These are phyloP conservation scores for Spodoptera littoralis DNA, from an alignment of 2,888 invertebrate species.

Conservation along the genomic window DNA sequence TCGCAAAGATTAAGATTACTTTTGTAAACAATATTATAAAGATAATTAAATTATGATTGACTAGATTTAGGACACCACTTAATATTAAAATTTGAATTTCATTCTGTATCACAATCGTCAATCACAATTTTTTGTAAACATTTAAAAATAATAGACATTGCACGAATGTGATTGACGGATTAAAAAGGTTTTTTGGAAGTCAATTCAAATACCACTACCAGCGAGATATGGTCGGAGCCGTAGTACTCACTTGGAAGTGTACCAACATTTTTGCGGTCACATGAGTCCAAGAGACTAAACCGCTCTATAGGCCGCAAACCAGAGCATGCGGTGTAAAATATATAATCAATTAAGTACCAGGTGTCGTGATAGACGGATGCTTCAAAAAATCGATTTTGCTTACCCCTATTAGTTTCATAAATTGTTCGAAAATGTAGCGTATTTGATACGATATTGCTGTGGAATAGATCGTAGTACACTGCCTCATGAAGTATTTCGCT, in stretches of 20 bases:
- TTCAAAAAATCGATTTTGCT: not conserved
- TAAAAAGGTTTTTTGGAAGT: slow-evolving; percentile 20
- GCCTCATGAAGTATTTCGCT: slow-evolving; percentile 1
- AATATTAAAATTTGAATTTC: no score
- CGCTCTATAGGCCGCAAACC: slow-evolving; percentile 13
- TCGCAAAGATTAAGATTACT: no score
- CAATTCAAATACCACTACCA: slow-evolving; percentile 13
- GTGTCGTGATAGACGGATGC: not conserved
- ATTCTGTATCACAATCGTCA: no score
- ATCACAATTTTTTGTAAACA: not conserved
- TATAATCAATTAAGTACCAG: slow-evolving; percentile 13
- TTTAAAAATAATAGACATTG: not conserved
- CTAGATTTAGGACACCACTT: no score
- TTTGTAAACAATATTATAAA: no score
- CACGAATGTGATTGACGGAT: not conserved
- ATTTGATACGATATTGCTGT: slow-evolving; percentile 3
- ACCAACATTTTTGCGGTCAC: not conserved
- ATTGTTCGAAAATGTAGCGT: slow-evolving; percentile 16
- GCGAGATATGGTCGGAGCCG: slow-evolving; percentile 26
- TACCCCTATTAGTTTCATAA: slow-evolving; percentile 1
- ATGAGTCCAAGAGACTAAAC: not conserved
- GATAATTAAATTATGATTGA: no score
- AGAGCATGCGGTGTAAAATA: not conserved
- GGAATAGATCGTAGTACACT: slow-evolving; percentile 5
- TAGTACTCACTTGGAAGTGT: slow-evolving; percentile 2